Conservation (phyloP, 2,113 vertebrate species). For the Paratilapia polleni region DNA sequence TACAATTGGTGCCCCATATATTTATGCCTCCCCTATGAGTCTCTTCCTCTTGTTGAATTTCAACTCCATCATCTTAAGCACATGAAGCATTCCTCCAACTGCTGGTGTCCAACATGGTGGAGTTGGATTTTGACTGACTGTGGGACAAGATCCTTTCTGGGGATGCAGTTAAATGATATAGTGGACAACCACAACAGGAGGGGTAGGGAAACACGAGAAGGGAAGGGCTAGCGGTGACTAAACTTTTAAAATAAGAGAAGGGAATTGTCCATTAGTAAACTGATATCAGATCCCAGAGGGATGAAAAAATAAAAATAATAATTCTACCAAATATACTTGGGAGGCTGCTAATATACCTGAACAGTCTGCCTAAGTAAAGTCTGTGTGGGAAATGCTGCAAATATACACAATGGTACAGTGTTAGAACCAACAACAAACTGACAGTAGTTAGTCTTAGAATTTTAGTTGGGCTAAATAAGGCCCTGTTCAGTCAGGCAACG, state of each 20-base stretch:
- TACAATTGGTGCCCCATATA: too few relatives aligned
- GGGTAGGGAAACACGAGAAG: neutral
- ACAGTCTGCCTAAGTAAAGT: neutral
- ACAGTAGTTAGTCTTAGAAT: too few relatives aligned
- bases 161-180: neutral
- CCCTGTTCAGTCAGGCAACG: too few relatives aligned
- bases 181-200: neutral
- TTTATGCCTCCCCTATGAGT: neutral
- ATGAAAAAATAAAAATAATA: too few relatives aligned
- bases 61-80: too few relatives aligned
- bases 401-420: rapidly evolving
- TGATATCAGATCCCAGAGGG: too few relatives aligned
- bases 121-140: neutral
- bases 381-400: neutral
- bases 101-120: neutral
- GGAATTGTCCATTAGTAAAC: too few relatives aligned
- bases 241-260: neutral
- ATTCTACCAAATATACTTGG: too few relatives aligned
- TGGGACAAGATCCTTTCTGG: neutral
- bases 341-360: too few relatives aligned
- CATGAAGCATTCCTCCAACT: rapidly evolving
- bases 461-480: too few relatives aligned
- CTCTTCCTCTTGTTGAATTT: neutral
- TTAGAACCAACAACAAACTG: neutral
- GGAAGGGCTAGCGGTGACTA: neutral